These are phyloP conservation scores for Oscarella lobularis DNA, from an alignment of 37 sponge, comb jelly and placozoan genomes.

Conservation along the genomic window DNA sequence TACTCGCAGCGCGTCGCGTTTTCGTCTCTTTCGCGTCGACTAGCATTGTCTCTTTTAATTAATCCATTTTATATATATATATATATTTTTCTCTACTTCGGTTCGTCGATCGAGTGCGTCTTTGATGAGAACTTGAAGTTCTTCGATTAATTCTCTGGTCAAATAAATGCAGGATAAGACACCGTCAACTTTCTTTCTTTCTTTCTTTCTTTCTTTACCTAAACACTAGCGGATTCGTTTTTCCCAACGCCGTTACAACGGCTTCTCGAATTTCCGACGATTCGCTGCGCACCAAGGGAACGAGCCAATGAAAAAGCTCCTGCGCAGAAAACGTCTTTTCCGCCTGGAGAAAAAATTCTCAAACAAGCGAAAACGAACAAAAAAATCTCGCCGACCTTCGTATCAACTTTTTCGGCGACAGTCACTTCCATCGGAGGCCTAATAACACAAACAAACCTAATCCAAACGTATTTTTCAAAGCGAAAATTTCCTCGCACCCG, in stretches of 20 bases:
- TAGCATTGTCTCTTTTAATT: too few species aligned
- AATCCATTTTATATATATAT: neutral
- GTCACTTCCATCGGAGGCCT: neutral
- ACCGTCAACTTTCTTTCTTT: neutral
- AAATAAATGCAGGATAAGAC: neutral
- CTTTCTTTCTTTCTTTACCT: constrained; percentile 28
- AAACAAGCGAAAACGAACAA: neutral
- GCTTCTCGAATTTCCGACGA: constrained; percentile 57
- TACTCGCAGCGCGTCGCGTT: constrained; percentile 43
- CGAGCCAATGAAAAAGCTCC: constrained; percentile 21
- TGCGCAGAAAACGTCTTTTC: constrained; percentile 13
- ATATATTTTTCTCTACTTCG: constrained; percentile 23
- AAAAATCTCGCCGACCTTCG: neutral
- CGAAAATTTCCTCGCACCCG: too few species aligned
- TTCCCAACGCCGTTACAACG: constrained; percentile 62
- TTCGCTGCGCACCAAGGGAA: constrained; percentile 19
- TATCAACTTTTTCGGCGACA: constrained; percentile 3
- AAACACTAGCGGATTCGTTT: constrained; percentile 60
- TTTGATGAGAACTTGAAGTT: constrained; percentile 44
- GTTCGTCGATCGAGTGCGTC: constrained; percentile 58
- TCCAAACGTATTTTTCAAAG: neutral
- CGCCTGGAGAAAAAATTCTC: neutral
- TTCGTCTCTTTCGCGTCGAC: constrained; percentile 18
- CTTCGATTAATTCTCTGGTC: constrained; percentile 58
- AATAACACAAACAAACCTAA: neutral